Evolutionary conservation across 2,797 vertebrate genomes (phyloP).

Genomic region (Caiman crocodilus): DNA sequence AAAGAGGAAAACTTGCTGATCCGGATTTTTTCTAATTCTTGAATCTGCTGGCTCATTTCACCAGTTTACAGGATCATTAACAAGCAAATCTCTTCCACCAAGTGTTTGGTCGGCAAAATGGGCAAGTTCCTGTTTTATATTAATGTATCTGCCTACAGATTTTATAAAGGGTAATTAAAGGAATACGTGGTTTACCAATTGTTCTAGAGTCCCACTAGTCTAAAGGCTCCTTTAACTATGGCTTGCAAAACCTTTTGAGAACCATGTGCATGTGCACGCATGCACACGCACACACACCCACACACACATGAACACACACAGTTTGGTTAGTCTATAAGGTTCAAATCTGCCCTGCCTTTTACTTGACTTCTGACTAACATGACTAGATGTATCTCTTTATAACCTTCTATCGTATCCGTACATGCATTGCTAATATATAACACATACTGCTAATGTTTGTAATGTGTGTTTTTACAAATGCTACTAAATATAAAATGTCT

Average conservation of each 20-base stretch:
- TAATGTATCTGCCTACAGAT: background rate
- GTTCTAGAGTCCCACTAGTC: background rate
- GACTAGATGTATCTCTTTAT: background rate
- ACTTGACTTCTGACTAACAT: background rate
- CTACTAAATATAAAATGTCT: background rate
- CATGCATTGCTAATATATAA: background rate
- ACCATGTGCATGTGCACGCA: too few species aligned
- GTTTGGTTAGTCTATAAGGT: too few species aligned
- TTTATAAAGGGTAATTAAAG: constrained; percentile 7
- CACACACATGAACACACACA: too few species aligned
- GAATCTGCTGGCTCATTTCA: constrained; percentile 45
- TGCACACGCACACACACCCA: too few species aligned
- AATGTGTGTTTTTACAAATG: background rate
- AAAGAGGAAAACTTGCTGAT: constrained; percentile 50
- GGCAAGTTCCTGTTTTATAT: constrained; percentile 18
- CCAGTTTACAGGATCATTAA: constrained; percentile 59
- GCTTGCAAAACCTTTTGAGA: background rate
- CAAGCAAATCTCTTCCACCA: constrained; percentile 56
- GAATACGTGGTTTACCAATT: constrained; percentile 8
- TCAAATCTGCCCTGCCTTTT: too few species aligned
- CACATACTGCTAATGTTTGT: background rate
- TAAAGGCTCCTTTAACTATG: background rate
- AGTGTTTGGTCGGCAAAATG: constrained; percentile 45
- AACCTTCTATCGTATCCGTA: background rate
- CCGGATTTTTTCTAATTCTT: constrained; percentile 55